Evolutionary conservation across 2,888 invertebrate genomes (phyloP).

Genomic region (Scaptomyza tumidula): DNA sequence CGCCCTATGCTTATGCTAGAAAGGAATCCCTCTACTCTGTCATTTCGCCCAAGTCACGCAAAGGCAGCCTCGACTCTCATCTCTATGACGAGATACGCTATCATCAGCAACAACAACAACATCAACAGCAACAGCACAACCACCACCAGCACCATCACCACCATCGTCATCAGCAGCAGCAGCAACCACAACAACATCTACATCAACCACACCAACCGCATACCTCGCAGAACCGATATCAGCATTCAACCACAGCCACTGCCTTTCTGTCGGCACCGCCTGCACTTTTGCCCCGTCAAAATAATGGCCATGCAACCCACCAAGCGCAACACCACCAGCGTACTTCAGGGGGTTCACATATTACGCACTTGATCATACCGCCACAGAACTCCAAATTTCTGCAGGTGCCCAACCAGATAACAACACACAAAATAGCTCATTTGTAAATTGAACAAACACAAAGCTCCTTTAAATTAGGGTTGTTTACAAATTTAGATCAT

Average conservation of each 20-base stretch:
- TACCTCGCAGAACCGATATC: slow-evolving; percentile 48
- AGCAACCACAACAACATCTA: slow-evolving; percentile 45
- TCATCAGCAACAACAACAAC: slow-evolving; percentile 70
- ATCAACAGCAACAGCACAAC: slow-evolving; percentile 45
- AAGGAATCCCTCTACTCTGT: slow-evolving; percentile 83
- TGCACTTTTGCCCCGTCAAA: slow-evolving; percentile 18
- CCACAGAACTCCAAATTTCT: slow-evolving; percentile 81
- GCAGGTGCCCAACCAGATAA: slow-evolving; percentile 74
- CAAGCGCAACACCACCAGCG: slow-evolving; percentile 34
- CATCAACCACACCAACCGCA: slow-evolving; percentile 27
- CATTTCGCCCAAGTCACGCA: slow-evolving; percentile 82
- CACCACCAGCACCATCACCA: slow-evolving; percentile 40
- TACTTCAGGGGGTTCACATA: slow-evolving; percentile 51
- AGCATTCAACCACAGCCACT: slow-evolving; percentile 65
- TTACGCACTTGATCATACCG: slow-evolving; percentile 79
- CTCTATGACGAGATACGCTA: slow-evolving; percentile 84
- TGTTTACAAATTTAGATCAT: too few species aligned
- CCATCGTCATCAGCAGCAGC: slow-evolving; percentile 34
- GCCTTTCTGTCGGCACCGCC: slow-evolving; percentile 57
- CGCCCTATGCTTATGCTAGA: slow-evolving; percentile 82
- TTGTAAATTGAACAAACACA: slow-evolving; percentile 45
- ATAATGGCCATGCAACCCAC: slow-evolving; percentile 18
- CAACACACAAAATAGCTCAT: slow-evolving; percentile 69
- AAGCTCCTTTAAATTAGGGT: not conserved
- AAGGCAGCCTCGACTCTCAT: slow-evolving; percentile 83